These are phyloP conservation scores for Trichonephila clavipes DNA, from an alignment of 1,140 invertebrate genomes.

Conservation along the genomic window DNA sequence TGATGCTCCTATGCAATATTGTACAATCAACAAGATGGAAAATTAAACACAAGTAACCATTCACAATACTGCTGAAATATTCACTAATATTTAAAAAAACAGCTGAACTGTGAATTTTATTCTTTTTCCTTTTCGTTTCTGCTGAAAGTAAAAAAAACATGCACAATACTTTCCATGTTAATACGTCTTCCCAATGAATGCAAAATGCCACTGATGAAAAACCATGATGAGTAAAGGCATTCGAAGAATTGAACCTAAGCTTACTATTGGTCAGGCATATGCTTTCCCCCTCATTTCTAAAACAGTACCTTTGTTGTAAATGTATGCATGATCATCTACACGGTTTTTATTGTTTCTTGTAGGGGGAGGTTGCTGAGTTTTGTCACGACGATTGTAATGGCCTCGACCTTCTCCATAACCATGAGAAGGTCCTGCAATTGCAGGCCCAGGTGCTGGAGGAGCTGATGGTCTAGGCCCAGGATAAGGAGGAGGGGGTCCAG, in stretches of 20 bases:
- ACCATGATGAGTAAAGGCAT: constrained; percentile 67
- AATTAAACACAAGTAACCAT: background rate
- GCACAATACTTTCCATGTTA: background rate
- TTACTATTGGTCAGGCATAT: constrained; percentile 74
- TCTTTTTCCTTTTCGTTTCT: background rate
- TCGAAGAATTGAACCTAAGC: constrained; percentile 64
- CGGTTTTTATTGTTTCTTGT: constrained; percentile 27
- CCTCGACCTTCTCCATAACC: constrained; percentile 87
- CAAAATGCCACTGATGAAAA: constrained; percentile 17
- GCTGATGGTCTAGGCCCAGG: constrained; percentile 77
- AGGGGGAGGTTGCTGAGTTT: background rate
- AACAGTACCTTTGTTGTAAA: constrained; percentile 67
- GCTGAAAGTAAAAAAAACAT: background rate
- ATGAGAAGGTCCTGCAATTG: constrained; percentile 84
- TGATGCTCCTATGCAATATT: constrained; percentile 2
- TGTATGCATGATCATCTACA: constrained; percentile 55
- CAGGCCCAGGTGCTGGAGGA: constrained; percentile 77
- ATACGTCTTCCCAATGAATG: background rate
- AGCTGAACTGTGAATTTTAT: background rate
- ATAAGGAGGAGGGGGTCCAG: constrained; percentile 79
- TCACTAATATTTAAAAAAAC: background rate
- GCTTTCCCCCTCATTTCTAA: constrained; percentile 72
- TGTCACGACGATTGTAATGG: constrained; percentile 83
- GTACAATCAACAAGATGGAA: background rate
- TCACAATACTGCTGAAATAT: background rate